Evolutionary conservation across 2,888 invertebrate genomes (phyloP).

Genomic region (Archips crataeganus): DNA sequence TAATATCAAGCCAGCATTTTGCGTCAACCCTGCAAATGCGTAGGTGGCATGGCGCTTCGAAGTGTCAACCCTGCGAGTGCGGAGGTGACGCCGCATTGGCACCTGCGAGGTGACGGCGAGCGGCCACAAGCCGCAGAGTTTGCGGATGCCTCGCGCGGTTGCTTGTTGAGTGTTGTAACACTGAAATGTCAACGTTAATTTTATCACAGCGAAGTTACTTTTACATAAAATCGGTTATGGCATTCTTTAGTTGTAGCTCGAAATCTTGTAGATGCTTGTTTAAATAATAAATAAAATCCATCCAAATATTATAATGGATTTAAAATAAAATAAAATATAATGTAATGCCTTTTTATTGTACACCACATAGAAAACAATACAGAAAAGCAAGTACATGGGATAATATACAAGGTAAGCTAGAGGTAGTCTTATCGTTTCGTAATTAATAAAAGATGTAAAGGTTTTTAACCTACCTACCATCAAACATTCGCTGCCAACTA

Average conservation of each 20-base stretch:
- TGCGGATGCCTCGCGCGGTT: constrained; percentile 12
- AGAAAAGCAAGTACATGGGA: no score
- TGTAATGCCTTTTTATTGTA: no score
- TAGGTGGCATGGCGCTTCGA: neutral
- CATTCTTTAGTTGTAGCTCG: neutral
- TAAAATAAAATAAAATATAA: no score
- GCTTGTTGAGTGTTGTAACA: constrained; percentile 12
- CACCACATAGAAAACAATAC: no score
- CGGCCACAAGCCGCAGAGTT: constrained; percentile 28
- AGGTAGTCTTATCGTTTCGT: no score
- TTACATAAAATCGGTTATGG: neutral
- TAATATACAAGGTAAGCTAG: no score
- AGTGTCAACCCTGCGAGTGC: neutral
- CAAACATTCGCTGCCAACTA: neutral
- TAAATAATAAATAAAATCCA: no score
- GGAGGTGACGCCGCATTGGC: constrained; percentile 2
- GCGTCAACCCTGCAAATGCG: constrained; percentile 1
- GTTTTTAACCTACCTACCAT: neutral
- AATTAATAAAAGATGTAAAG: no score
- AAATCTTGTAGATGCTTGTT: neutral
- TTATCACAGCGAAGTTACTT: neutral
- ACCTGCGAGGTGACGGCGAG: constrained; percentile 11
- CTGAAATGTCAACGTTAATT: neutral
- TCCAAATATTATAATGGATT: no score
- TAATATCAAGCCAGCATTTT: neutral